Percentiles rank a stretch among this genome's conserved stretches.
Conservation (phyloP, 2,888 invertebrate species). For the Laspeyria flexula region DNA sequence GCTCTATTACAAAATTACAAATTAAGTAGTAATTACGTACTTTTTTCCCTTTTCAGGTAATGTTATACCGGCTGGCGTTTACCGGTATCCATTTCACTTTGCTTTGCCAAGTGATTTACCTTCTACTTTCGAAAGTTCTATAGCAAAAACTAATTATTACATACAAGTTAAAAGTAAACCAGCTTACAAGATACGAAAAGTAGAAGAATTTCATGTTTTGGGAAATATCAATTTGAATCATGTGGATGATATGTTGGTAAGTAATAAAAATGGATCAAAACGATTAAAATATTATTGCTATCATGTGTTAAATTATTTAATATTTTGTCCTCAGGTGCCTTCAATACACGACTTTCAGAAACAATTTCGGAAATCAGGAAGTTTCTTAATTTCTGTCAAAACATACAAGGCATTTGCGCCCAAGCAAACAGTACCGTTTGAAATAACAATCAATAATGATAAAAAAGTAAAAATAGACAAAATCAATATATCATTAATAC, state of each 20-base stretch:
- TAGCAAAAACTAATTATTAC: constrained; percentile 66
- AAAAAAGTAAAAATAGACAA: constrained; percentile 62
- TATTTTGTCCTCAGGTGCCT: constrained; percentile 57
- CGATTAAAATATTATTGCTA: no score
- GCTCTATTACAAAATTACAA: no score
- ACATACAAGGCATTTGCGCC: constrained; percentile 67
- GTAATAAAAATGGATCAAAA: no score
- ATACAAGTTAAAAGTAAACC: constrained; percentile 68
- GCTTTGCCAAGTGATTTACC: constrained; percentile 69
- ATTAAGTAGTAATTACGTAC: no score
- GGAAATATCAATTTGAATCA: constrained; percentile 68
- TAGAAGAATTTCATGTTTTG: constrained; percentile 57
- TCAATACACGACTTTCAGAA: constrained; percentile 58
- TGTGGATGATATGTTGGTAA: constrained; percentile 61
- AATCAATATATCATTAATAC: constrained; percentile 60
- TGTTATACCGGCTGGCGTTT: constrained; percentile 58
- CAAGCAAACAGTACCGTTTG: constrained; percentile 66
- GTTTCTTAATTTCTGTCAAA: constrained; percentile 59
- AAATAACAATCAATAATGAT: constrained; percentile 64
- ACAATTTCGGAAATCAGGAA: constrained; percentile 55
- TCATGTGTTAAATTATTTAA: no score
- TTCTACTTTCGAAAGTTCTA: constrained; percentile 67
- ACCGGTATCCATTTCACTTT: constrained; percentile 71
- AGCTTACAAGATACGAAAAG: constrained; percentile 52
- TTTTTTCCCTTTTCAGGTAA: constrained; percentile 58